Evolutionary conservation across 1,140 invertebrate genomes (phyloP), one percentile per base, ranked within the genome.

Genomic region (Augochlora pura): DNA sequence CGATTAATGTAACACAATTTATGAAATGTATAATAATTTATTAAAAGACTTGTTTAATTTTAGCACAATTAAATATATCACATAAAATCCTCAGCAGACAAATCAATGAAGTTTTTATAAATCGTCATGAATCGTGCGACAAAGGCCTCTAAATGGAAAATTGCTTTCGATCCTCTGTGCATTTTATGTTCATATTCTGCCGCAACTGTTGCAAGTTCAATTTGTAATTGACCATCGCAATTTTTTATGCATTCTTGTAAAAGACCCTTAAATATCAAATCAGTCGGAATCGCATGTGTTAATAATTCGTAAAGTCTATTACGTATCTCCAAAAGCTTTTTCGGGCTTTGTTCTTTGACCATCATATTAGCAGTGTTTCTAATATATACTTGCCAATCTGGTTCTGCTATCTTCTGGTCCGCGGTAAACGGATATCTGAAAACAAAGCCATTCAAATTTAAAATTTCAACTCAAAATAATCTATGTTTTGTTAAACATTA

Each of bases 61-160:
- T 23, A 59, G 8, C 42, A 46, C 49, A 65, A 54, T 66, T 69
- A 63, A 57, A 71, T 23, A 59, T 25, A 69, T 82, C 39, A 82
- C 21, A 67, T 39, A 80, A 93, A 92, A 64, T 78, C 88, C 39
- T 89, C 94, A 77, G 95, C 90, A 49, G 94, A 94, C 84, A 96
- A 95, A 32, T 86, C 96, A 80, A 98, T 94, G 91, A 96, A 97
- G 86, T 96, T 95, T 86, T 97, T 98, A 92, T 99, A 99, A 83
- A 99, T 95, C 32, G 95, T 95, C 99, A 99, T 99, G 92, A 99
- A 99, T 84, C 97, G 97, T 7, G 97, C 98, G 73, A 99, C 96
- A 94, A 99, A 99, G 23, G 98, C 98, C 93, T 99, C 99, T 54
- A 99, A 93, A 92, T 99, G 98, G 88, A 98, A 99, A 86, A 99